Evolutionary conservation across 2,888 invertebrate species (phyloP).

Genomic region (Rotaria sp.): DNA sequence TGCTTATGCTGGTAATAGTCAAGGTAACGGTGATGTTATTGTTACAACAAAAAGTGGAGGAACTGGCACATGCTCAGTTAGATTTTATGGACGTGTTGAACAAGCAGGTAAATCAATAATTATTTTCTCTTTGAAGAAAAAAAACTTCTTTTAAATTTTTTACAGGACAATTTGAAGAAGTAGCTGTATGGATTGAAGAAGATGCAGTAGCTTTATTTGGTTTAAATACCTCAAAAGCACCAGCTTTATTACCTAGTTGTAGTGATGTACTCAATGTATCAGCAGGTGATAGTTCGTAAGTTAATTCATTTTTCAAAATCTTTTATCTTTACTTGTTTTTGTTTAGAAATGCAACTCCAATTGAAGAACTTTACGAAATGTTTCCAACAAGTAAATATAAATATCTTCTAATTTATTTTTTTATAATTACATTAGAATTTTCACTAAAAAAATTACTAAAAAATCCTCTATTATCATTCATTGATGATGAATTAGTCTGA

Average conservation of each 20-base stretch:
- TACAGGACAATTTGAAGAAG: not conserved
- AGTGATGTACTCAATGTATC: not conserved
- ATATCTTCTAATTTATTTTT: not conserved
- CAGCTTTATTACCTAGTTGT: conserved; percentile 3
- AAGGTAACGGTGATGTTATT: conserved; percentile 54
- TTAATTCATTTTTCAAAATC: not conserved
- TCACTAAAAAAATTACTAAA: not conserved
- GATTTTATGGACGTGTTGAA: conserved; percentile 37
- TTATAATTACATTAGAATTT: not conserved
- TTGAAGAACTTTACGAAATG: conserved; percentile 26
- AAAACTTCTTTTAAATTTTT: not conserved
- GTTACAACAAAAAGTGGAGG: conserved; percentile 60
- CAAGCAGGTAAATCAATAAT: not conserved
- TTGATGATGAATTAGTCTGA: not conserved
- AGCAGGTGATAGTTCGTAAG: not conserved
- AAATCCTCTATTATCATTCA: not conserved
- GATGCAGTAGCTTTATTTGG: conserved; percentile 16
- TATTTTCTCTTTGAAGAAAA: not conserved
- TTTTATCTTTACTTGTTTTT: no score
- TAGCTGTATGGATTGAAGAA: conserved; percentile 16
- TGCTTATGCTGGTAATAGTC: conserved; percentile 78
- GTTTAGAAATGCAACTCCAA: not conserved
- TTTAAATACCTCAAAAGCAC: conserved; percentile 3
- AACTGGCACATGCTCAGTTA: conserved; percentile 61
- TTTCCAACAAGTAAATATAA: conserved; percentile 24